These are phyloP conservation scores for Xestia xanthographa DNA, from an alignment of 2,888 invertebrate genomes.

Conservation along the genomic window DNA sequence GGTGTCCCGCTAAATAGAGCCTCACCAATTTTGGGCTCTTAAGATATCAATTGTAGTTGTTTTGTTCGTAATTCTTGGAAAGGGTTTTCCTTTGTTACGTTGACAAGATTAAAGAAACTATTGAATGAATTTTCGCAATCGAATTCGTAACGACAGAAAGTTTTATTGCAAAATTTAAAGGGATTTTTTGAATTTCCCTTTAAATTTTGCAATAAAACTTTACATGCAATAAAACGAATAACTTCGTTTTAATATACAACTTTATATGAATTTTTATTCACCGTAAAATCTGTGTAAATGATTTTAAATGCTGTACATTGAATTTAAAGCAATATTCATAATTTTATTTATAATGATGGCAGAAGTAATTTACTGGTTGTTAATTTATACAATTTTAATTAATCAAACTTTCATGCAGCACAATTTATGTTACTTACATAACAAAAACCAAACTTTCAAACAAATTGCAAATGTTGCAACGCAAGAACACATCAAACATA, in stretches of 20 bases:
- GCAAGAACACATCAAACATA: slow-evolving; percentile 64
- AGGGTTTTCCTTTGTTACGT: slow-evolving; percentile 12
- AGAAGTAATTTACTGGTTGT: background rate
- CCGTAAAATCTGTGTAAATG: background rate
- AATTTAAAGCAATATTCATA: background rate
- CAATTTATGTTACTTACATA: slow-evolving; percentile 4
- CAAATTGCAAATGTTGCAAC: slow-evolving; percentile 58
- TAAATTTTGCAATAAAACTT: no score
- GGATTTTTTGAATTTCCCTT: no score
- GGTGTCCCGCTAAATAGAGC: slow-evolving; percentile 48
- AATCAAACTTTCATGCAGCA: slow-evolving; percentile 3
- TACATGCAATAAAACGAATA: no score
- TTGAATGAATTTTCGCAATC: background rate
- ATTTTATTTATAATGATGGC: background rate
- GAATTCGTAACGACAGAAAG: no score
- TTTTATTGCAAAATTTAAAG: background rate
- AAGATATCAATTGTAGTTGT: slow-evolving; percentile 42
- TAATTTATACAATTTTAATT: background rate
- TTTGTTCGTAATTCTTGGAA: slow-evolving; percentile 19
- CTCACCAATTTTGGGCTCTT: slow-evolving; percentile 40
- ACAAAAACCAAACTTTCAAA: slow-evolving; percentile 30
- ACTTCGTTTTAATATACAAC: background rate
- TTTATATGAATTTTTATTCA: background rate
- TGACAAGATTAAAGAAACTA: background rate
- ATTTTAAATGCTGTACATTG: background rate